Evolutionary conservation across 2,888 invertebrate genomes (phyloP), one percentile per base, ranked within the genome.

Genomic region (Galeruca laticollis): DNA sequence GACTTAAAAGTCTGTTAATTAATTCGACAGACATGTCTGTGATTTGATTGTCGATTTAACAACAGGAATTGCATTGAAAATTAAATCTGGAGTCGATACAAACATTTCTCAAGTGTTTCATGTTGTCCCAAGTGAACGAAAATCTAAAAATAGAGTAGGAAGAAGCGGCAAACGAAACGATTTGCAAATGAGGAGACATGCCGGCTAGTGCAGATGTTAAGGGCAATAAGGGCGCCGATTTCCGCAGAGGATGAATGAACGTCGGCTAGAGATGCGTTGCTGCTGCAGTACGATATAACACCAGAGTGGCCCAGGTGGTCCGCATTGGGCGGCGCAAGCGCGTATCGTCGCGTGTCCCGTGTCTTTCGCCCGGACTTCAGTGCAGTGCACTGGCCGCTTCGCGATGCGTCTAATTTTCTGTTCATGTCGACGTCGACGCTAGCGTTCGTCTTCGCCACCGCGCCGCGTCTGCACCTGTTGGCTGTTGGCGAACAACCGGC

Each of bases 261-360:
- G 75, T 60, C 69, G 61, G 69, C 47, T 51, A 70, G 65, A 75
- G 81, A 81, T 79, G 80, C 80, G 79, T 80, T 81, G 77, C 79
- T 79, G 79, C 81, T 80, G 78, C 81, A 80, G 81, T 81, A 79
- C 79, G 77, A 77, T 76, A 77, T 76, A 74, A 75, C 77, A 76
- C 77, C 77, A 75, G 71, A 76, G 77, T 76, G 76, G 80, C 79
- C 79, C 82, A 81, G 82, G 82, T 80, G 82, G 81, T 83, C 84
- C 84, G 84, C 84, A 84, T 80, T 83, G 83, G 77, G 76, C 78
- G 81, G 78, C 80, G 82, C 81, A 77, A 79, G 82, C 83, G 83
- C 82, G 76, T 75, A 72, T 54, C 73, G 56, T 56, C 65, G 68
- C 70, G 70, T 71, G 75, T 75, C 75, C 52, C 52, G 71, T 71